These are phyloP conservation scores for Melanostigma gelatinosum DNA, from an alignment of 2,113 vertebrate genomes.

Conservation along the genomic window DNA sequence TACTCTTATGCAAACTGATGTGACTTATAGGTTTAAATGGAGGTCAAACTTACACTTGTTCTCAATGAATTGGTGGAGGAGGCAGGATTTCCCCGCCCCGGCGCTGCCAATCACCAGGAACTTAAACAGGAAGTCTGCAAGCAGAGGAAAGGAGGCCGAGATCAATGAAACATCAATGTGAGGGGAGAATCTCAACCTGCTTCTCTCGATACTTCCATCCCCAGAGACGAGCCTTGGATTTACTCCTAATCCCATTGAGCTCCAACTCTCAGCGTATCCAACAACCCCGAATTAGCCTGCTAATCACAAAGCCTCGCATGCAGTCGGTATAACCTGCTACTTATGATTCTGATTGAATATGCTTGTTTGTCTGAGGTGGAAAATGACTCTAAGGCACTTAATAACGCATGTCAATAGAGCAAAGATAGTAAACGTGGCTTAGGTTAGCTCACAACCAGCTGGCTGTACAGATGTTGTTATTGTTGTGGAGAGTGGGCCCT, in stretches of 20 bases:
- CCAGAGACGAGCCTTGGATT: slow-evolving; percentile 41
- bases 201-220: slow-evolving; percentile 29
- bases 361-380: slow-evolving; percentile 41
- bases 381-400: background rate
- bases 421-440: slow-evolving; percentile 38
- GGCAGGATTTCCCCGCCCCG: slow-evolving; percentile 94
- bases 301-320: slow-evolving; percentile 43
- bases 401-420: background rate
- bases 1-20: background rate
- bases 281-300: slow-evolving; percentile 49
- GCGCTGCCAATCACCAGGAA: slow-evolving; percentile 96
- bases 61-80: slow-evolving; percentile 96
- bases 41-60: slow-evolving; percentile 89
- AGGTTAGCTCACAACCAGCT: slow-evolving; percentile 24
- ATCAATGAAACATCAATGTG: slow-evolving; percentile 35
- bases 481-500: slow-evolving; percentile 10
- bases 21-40: background rate
- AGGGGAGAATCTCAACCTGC: slow-evolving; percentile 14
- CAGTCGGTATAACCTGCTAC: slow-evolving; percentile 26
- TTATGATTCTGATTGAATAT: slow-evolving; percentile 42
- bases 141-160: slow-evolving; percentile 37
- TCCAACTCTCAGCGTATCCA: slow-evolving; percentile 39
- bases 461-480: slow-evolving; percentile 52
- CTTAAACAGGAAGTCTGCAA: slow-evolving; percentile 96
- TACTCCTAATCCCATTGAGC: slow-evolving; percentile 64